phyloP scores from a whole-genome alignment of 2,113 vertebrate species.

The Rhegmatorhina hoffmannsi region DNA sequence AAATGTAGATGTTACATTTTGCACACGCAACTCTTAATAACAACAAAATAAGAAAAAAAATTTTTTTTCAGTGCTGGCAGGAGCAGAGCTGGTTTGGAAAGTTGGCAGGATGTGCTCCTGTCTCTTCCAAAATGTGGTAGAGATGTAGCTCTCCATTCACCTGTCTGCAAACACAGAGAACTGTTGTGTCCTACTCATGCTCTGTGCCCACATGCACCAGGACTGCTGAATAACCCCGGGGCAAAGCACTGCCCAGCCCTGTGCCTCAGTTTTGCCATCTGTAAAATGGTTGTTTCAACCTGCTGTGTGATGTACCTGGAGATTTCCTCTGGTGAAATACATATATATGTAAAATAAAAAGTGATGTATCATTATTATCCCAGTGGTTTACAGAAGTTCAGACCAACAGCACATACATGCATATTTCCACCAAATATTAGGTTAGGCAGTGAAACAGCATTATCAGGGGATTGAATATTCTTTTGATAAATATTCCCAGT shows the following conservation, averaged over 20 bases:
- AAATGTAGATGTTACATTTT: fast-evolving
- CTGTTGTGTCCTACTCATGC: background rate
- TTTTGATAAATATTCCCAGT: slow-evolving; percentile 68
- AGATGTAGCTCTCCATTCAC: background rate
- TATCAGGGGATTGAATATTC: slow-evolving; percentile 47
- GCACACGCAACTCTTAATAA: background rate
- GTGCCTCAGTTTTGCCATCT: background rate
- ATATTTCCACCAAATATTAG: slow-evolving; percentile 48
- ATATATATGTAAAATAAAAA: background rate
- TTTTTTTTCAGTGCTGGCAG: background rate
- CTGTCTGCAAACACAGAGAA: background rate
- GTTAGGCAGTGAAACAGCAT: slow-evolving; percentile 22
- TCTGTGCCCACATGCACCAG: fast-evolving
- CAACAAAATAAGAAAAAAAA: background rate
- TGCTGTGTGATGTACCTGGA: background rate
- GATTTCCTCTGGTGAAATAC: background rate
- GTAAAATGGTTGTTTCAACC: background rate
- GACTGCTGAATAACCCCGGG: background rate
- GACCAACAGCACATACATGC: background rate
- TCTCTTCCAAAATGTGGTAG: fast-evolving
- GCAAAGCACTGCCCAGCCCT: background rate
- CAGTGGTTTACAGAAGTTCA: background rate
- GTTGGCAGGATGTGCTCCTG: background rate
- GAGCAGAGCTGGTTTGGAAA: background rate
- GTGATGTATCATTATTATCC: background rate